These are phyloP conservation scores for Tinea semifulvella DNA, from an alignment of 2,888 invertebrate species.

Conservation along the genomic window DNA sequence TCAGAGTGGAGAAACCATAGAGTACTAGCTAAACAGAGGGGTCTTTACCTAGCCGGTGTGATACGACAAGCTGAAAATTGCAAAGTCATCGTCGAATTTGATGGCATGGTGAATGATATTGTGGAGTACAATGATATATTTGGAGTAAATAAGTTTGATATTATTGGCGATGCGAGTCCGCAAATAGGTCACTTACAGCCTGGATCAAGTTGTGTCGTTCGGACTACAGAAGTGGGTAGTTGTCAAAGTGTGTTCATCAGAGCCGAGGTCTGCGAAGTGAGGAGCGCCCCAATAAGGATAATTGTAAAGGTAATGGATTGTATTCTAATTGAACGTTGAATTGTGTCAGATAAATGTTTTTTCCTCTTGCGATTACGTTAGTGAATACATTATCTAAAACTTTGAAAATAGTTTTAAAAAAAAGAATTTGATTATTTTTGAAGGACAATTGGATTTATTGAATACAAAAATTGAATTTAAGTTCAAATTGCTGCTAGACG, in stretches of 20 bases:
- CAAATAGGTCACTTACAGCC: slow-evolving; percentile 81
- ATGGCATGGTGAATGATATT: slow-evolving; percentile 75
- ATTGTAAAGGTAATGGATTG: slow-evolving; percentile 55
- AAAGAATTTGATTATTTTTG: too few species aligned
- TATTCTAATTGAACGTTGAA: too few species aligned
- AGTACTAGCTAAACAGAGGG: slow-evolving; percentile 86
- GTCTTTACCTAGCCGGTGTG: slow-evolving; percentile 86
- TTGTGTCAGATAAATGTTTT: too few species aligned
- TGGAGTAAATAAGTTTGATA: slow-evolving; percentile 81
- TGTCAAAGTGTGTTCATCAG: slow-evolving; percentile 82
- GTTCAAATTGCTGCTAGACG: too few species aligned
- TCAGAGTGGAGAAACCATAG: slow-evolving; percentile 94
- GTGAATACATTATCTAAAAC: too few species aligned
- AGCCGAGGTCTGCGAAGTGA: slow-evolving; percentile 75
- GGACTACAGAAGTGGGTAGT: slow-evolving; percentile 66
- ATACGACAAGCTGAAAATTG: slow-evolving; percentile 78
- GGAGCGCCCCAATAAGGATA: slow-evolving; percentile 55
- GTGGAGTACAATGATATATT: slow-evolving; percentile 81
- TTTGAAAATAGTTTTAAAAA: too few species aligned
- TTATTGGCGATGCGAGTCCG: slow-evolving; percentile 94
- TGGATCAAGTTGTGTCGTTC: slow-evolving; percentile 84
- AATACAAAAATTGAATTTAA: too few species aligned
- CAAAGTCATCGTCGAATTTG: slow-evolving; percentile 83
- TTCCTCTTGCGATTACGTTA: too few species aligned
- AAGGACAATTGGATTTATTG: too few species aligned